Percentiles rank a stretch among this genome's conserved stretches.
These are phyloP conservation scores for Philaenus spumarius DNA, from an alignment of 1,140 invertebrate genomes.

Conservation along the genomic window DNA sequence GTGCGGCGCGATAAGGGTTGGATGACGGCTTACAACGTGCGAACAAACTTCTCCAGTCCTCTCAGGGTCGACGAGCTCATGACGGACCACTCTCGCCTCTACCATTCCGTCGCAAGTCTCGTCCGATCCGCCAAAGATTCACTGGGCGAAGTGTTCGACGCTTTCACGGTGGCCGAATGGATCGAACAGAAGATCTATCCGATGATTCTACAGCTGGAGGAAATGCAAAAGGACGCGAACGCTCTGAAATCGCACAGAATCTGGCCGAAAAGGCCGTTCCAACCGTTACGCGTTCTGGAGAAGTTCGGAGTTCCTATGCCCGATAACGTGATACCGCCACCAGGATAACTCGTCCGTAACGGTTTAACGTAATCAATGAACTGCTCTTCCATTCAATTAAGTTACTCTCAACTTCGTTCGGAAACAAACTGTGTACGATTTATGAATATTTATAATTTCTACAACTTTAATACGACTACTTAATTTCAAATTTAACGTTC, in stretches of 20 bases:
- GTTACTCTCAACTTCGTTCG: no score
- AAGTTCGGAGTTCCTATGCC: conserved; percentile 26
- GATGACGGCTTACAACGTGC: conserved; percentile 72
- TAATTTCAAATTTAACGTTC: no score
- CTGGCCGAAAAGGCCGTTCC: conserved; percentile 51
- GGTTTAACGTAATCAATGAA: no score
- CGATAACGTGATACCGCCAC: conserved; percentile 12
- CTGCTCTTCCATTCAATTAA: no score
- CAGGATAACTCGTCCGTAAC: conserved; percentile 5
- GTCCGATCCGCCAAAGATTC: conserved; percentile 55
- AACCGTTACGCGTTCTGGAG: conserved; percentile 29
- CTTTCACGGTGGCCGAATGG: conserved; percentile 67
- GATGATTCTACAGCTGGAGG: conserved; percentile 45
- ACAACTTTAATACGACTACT: no score
- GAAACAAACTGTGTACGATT: no score
- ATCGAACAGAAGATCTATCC: conserved; percentile 58
- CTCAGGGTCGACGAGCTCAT: conserved; percentile 62
- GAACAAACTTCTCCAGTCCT: conserved; percentile 67
- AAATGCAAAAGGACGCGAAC: conserved; percentile 47
- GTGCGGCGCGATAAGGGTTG: conserved; percentile 47
- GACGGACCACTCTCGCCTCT: conserved; percentile 52
- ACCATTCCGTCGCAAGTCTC: conserved; percentile 51
- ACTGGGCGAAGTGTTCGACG: conserved; percentile 61
- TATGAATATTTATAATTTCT: no score
- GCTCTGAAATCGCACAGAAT: conserved; percentile 43